Base-by-base conservation (phyloP, 2,797 vertebrate genomes). In the Schizopygopsis pylzovi region DNA sequence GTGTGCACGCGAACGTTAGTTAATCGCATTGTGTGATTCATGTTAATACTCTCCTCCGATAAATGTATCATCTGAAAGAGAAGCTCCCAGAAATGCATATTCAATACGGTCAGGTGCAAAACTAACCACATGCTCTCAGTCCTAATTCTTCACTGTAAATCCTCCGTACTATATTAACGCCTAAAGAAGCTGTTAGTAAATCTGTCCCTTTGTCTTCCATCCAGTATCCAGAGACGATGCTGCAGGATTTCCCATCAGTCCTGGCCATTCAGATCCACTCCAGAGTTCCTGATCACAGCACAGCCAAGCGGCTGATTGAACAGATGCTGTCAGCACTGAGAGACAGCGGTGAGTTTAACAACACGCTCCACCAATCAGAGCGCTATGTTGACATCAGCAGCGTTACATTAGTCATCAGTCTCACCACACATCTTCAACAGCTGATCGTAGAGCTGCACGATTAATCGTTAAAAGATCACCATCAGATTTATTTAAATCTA, bases 291-390 rank as follows among this genome's bases (percentile, higher is more conserved):
- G 98, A 99, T 91, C 96, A 97, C 16, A 95, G 95, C 7, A 96
- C 97, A 76, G 97, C 96, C 84, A 98, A 96, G 93, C 96, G 96
- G 47, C 98, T 99, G 97, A 96, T 99, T 93, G 94, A 93, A 83
- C 97, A 94, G 75, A 94, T 99, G 71, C 92, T 99, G 67, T 97
- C 97, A 41, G 96, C 95, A 86, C 89, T 99, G 90, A 97, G 96
- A 91, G 97, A 95, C 92, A 96, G 95, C 70, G 98, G 98, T 99
- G 93, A 93, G 97, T 91, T 88, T 2, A n/a, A 33, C 22, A 72
- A 41, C 54, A 75, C 56, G 0, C 11, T 33, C 15, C 0, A 61
- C 52, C 25, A 47, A 25, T 41, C 22, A 15, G 65, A 47, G 25
- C 20, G 13, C 7, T 8, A 10, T 28, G 43, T 10, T 56, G 41